Evolutionary conservation across 23 tunicate genomes (phyloP).

Genomic region (Trididemnum clinides): DNA sequence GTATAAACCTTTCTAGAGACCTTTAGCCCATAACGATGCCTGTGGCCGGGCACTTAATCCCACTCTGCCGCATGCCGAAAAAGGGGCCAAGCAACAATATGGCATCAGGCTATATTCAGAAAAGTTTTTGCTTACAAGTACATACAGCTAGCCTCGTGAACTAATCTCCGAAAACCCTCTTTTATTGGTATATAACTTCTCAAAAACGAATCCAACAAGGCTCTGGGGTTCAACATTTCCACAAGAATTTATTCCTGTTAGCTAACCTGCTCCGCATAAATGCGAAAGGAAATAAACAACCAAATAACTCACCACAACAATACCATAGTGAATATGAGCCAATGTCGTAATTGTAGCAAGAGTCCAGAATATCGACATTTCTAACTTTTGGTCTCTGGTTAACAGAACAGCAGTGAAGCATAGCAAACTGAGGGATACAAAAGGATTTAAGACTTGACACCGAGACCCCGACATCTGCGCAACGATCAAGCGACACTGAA

Average conservation of each 20-base stretch:
- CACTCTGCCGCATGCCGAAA: too few species aligned
- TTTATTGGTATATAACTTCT: too few species aligned
- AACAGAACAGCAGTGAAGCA: conserved; percentile 13
- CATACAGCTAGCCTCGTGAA: too few species aligned
- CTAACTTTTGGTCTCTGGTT: conserved; percentile 47
- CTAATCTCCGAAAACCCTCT: too few species aligned
- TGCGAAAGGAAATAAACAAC: background rate
- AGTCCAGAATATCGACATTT: conserved; percentile 35
- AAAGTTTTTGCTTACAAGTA: background rate
- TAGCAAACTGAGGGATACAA: conserved; percentile 11
- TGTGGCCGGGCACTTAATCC: too few species aligned
- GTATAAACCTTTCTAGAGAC: too few species aligned
- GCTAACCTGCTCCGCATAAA: background rate
- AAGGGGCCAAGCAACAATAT: too few species aligned
- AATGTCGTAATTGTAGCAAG: conserved; percentile 34
- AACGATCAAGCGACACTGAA: conserved; percentile 90
- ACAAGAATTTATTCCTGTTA: too few species aligned
- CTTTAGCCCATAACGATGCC: too few species aligned
- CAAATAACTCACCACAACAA: conserved; percentile 87
- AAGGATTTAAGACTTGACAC: conserved; percentile 76
- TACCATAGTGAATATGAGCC: conserved; percentile 89
- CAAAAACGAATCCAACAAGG: too few species aligned
- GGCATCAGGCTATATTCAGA: background rate
- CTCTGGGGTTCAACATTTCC: too few species aligned
- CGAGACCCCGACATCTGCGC: conserved; percentile 95